Evolutionary conservation across 2,888 invertebrate genomes (phyloP).

Genomic region (Ectemnius lituratus): DNA sequence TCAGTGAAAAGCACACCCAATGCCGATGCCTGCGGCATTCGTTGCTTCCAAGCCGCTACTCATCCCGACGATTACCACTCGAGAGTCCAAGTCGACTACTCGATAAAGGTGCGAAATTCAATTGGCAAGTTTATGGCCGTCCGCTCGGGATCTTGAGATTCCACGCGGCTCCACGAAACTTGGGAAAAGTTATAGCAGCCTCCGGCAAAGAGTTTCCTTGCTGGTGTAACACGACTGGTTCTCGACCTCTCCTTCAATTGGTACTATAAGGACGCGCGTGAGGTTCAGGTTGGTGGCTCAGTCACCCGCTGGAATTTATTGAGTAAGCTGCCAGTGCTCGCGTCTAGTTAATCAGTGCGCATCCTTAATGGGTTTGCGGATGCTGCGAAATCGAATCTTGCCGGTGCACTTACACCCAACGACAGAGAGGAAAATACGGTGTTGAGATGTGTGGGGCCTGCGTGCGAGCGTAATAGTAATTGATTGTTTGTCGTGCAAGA

Average conservation of each 20-base stretch:
- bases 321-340: neutral
- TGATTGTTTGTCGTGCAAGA: conserved; percentile 33
- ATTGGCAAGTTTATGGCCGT: neutral
- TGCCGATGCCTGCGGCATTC: neutral
- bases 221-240: neutral
- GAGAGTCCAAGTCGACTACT: neutral
- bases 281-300: too few species aligned
- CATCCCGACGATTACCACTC: conserved; percentile 5
- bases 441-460: neutral
- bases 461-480: conserved; percentile 30
- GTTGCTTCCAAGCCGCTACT: conserved; percentile 3
- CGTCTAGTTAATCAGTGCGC: conserved; percentile 18
- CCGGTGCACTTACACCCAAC: neutral
- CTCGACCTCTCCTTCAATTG: too few species aligned
- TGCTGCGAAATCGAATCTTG: conserved; percentile 31
- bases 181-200: neutral
- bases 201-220: neutral
- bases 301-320: too few species aligned
- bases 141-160: too few species aligned
- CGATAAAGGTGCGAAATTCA: neutral
- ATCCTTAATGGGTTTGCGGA: conserved; percentile 32
- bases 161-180: neutral
- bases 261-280: too few species aligned
- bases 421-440: neutral
- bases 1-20: too few species aligned